Evolutionary conservation across 2,888 invertebrate species (phyloP).

Genomic region (Vannuccia rotundouncinata): DNA sequence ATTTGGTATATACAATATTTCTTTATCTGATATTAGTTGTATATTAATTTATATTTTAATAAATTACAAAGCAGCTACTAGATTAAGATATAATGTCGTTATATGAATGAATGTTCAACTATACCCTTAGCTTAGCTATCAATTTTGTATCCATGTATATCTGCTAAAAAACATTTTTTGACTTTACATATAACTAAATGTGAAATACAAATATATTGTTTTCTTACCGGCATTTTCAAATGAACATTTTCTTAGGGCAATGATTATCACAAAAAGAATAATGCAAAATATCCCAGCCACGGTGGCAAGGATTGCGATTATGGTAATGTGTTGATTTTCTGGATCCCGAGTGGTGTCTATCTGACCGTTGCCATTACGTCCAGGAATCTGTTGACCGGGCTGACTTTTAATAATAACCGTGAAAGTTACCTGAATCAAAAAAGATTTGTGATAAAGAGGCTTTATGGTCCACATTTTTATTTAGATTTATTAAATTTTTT

Average conservation of each 20-base stretch:
- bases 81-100: too few species aligned
- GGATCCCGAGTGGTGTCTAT: neutral
- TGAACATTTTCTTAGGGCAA: neutral
- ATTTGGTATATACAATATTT: too few species aligned
- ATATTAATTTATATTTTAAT: conserved; percentile 1
- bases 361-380: neutral
- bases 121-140: too few species aligned
- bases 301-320: neutral
- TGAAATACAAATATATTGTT: neutral
- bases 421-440: neutral
- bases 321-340: neutral
- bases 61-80: too few species aligned
- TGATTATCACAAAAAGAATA: conserved; percentile 2
- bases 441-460: too few species aligned
- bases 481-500: too few species aligned
- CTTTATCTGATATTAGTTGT: neutral
- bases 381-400: neutral
- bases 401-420: neutral
- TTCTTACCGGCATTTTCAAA: neutral
- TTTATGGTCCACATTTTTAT: too few species aligned
- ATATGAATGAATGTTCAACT: too few species aligned
- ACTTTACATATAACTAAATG: neutral
- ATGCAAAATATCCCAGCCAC: conserved; percentile 1
- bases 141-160: too few species aligned
- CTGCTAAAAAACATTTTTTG: neutral